A percentile compares a stretch with the other conserved stretches of the same genome.
Conservation (phyloP, 1,140 invertebrate genomes). For the Aphelenchoides fujianensis region DNA sequence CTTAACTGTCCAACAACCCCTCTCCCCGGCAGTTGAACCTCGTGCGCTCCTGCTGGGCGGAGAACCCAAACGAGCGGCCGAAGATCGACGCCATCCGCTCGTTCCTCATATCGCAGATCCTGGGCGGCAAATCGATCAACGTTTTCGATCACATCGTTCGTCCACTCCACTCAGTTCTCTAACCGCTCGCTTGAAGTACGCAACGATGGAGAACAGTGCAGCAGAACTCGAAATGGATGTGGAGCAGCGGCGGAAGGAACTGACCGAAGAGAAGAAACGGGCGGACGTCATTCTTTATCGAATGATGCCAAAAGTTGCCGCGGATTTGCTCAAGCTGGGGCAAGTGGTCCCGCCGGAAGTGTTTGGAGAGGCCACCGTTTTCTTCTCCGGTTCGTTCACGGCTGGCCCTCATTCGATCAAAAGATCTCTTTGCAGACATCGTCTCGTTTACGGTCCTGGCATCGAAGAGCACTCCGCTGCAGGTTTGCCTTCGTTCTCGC, state of each 20-base stretch:
- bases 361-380: slow-evolving; percentile 71
- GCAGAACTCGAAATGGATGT: slow-evolving; percentile 61
- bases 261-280: slow-evolving; percentile 8
- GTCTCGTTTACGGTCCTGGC: slow-evolving; percentile 90
- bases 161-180: no score
- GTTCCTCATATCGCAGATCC: not conserved
- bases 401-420: slow-evolving; percentile 80
- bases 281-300: slow-evolving; percentile 61
- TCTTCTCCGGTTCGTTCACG: no score
- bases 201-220: slow-evolving; percentile 25
- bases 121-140: slow-evolving; percentile 1
- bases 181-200: no score
- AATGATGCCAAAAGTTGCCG: slow-evolving; percentile 70
- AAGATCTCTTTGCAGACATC: slow-evolving; percentile 75
- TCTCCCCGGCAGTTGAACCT: no score
- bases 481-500: no score
- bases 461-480: slow-evolving; percentile 66
- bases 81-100: not conserved
- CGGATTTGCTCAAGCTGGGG: not conserved
- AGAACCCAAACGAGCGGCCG: slow-evolving; percentile 18
- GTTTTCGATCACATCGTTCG: slow-evolving; percentile 20
- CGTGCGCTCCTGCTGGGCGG: slow-evolving; percentile 11
- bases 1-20: no score
- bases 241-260: not conserved
- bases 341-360: not conserved